Evolutionary conservation across 2,797 vertebrate species (phyloP), one percentile per base, ranked within the genome.

Genomic region (Tenualosa ilisha): DNA sequence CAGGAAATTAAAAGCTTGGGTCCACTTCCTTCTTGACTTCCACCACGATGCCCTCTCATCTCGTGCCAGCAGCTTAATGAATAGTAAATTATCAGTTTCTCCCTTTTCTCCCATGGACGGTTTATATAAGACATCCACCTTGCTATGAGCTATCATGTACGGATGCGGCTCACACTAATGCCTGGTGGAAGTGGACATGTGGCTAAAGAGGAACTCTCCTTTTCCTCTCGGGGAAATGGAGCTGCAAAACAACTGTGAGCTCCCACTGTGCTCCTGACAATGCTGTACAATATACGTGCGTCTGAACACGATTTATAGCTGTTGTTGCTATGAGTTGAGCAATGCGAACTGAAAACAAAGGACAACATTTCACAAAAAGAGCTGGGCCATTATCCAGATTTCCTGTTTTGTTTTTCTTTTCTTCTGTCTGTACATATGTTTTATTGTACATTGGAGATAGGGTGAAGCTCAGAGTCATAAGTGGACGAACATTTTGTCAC

Each of bases 1-100:
- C 91, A 94, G 94, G 93, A 96, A 95, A 96, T 96, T 93, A 96
- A 95, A 96, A 95, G 95, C 94, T 91, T 91, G 90, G 81, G 90
- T 43, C 90, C 87, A 90, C 92, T 94, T 95, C 94, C 94, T 51
- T 93, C 90, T 91, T 90, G 90, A 93, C 91, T 92, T 85, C 85
- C 59, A 87, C 81, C 59, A 86, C 81, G 37, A 79, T 83, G 86
- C 90, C 90, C 95, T 95, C 90, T 96, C 91, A 96, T 95, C 93
- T 93, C 86, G 84, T 95, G 93, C 94, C 94, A 95, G 93, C 84
- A 84, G 81, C 86, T 88, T 93, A 93, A 93, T 92, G 91, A 94
- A 93, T 90, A 92, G 90, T 90, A 92, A 91, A 88, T 90, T 89
- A 91, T 93, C 90, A 87, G 89, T 90, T 88, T 85, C 88, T 83